Evolutionary conservation across 2,888 invertebrate genomes (phyloP).

Genomic region (Rotaria sp.): DNA sequence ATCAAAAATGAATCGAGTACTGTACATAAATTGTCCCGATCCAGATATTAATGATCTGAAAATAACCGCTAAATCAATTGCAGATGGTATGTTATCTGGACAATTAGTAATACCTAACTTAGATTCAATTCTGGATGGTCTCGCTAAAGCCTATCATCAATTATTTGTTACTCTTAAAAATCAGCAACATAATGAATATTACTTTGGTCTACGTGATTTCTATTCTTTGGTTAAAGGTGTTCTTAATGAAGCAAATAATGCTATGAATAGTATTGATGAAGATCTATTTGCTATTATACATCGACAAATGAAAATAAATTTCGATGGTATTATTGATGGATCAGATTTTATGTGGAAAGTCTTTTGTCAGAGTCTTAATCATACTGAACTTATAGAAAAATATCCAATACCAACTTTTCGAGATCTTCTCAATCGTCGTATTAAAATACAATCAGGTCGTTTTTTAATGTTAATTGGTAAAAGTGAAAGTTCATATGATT

Average conservation of each 20-base stretch:
- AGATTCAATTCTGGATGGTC: too few relatives aligned
- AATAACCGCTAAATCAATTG: background rate
- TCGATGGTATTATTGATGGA: background rate
- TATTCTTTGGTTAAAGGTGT: conserved; percentile 33
- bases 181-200: background rate
- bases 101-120: too few relatives aligned
- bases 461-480: background rate
- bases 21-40: background rate
- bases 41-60: background rate
- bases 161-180: too few relatives aligned
- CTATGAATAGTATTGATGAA: too few relatives aligned
- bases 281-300: too few relatives aligned
- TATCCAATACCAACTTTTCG: background rate
- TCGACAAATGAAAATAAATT: background rate
- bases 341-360: background rate
- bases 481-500: background rate
- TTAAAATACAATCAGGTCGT: background rate
- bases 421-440: background rate
- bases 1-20: conserved; percentile 52
- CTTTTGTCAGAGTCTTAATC: background rate
- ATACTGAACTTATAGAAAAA: background rate
- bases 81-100: background rate
- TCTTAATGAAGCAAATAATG: background rate
- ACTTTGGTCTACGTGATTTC: conserved; percentile 34
- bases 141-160: too few relatives aligned